These are phyloP conservation scores for Neosilurus mollespiculum DNA, from an alignment of 2,797 vertebrate genomes.

Conservation along the genomic window DNA sequence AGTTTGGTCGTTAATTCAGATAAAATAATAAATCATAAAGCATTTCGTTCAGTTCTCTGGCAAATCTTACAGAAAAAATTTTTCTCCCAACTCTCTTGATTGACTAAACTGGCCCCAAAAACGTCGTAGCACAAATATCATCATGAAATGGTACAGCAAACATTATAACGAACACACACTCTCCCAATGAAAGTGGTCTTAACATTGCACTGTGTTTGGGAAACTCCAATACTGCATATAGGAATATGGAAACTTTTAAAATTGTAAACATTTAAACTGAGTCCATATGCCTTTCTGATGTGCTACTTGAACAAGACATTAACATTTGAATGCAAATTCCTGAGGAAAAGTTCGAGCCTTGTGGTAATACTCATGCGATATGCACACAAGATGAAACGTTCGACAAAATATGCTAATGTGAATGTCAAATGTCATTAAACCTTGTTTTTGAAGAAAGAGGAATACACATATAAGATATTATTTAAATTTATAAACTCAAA, in stretches of 20 bases:
- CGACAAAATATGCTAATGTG: not conserved
- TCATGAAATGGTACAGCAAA: not conserved
- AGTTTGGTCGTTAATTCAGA: not conserved
- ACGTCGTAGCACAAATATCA: not conserved
- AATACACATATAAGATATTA: not conserved
- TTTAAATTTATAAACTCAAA: not conserved
- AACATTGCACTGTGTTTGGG: too few species aligned
- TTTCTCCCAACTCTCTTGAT: not conserved
- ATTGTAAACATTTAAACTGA: not conserved
- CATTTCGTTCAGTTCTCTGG: not conserved
- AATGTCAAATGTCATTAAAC: slow-evolving; percentile 12
- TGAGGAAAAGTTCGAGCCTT: not conserved
- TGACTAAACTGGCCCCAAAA: too few species aligned
- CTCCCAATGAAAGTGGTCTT: not conserved
- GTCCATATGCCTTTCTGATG: not conserved
- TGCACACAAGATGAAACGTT: not conserved
- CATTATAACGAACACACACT: not conserved
- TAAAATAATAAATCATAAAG: not conserved
- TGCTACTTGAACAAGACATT: not conserved
- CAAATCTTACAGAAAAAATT: not conserved
- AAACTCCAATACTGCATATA: not conserved
- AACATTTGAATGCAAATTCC: not conserved
- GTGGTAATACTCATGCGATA: not conserved
- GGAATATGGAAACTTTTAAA: not conserved
- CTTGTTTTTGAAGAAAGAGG: not conserved